These are phyloP conservation scores for Leptopilina drosophilae DNA, from an alignment of 2,888 invertebrate genomes.

Conservation along the genomic window DNA sequence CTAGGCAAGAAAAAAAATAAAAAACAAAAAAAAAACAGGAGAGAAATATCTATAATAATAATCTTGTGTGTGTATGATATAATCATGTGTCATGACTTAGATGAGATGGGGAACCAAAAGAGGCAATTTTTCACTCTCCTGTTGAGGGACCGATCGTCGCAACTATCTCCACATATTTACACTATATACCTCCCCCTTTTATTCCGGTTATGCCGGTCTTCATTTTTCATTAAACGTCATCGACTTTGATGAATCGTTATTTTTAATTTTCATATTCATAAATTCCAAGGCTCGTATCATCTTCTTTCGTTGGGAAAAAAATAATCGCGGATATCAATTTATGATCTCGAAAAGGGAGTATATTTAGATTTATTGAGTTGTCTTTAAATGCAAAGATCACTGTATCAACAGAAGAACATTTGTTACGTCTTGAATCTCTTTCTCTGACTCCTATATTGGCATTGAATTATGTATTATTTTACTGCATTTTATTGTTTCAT, in stretches of 20 bases:
- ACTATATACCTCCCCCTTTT: constrained; percentile 31
- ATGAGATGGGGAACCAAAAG: constrained; percentile 18
- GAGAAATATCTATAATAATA: neutral
- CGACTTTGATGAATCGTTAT: constrained; percentile 27
- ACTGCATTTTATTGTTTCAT: neutral
- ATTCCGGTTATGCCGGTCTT: constrained; percentile 38
- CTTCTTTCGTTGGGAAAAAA: neutral
- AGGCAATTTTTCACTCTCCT: constrained; percentile 36
- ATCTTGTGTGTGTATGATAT: constrained; percentile 8
- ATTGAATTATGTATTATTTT: neutral
- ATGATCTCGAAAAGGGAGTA: constrained; percentile 5
- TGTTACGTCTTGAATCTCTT: neutral
- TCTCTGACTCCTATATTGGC: no score
- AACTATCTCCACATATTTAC: constrained; percentile 30
- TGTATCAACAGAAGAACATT: neutral
- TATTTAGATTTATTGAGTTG: constrained; percentile 25
- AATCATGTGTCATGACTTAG: constrained; percentile 26
- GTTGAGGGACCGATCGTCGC: constrained; percentile 23
- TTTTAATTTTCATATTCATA: constrained; percentile 26
- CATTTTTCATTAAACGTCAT: constrained; percentile 24
- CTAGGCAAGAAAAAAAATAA: neutral
- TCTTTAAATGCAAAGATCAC: neutral
- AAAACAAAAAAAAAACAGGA: neutral
- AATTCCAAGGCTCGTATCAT: constrained; percentile 24
- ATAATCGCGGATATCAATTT: neutral